A percentile compares a stretch with the other conserved stretches of the same genome.
phyloP scores from a whole-genome alignment of 2,888 invertebrate genomes.

The Apodemia hepburni region DNA sequence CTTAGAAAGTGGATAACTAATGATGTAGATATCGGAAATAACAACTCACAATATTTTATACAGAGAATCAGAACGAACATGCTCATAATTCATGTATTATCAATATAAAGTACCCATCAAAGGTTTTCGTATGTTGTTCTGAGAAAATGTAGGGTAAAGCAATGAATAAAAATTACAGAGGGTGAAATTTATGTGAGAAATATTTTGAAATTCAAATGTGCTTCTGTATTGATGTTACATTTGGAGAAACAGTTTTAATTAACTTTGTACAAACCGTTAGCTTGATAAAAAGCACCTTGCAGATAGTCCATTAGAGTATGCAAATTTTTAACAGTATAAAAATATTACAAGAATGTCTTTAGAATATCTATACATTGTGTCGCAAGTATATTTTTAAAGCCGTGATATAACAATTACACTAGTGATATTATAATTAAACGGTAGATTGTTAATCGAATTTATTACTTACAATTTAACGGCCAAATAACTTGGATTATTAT shows the following conservation, averaged over 20 bases:
- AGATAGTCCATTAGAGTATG: not conserved
- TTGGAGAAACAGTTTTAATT: conserved; percentile 1
- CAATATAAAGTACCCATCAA: conserved; percentile 15
- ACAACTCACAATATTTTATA: conserved; percentile 12
- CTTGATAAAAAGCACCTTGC: not conserved
- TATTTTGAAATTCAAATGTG: conserved; percentile 12
- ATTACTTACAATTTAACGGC: no score
- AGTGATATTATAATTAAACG: no score
- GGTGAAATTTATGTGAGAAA: conserved; percentile 9
- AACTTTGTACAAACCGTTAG: not conserved
- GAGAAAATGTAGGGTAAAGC: conserved; percentile 3
- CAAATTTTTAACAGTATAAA: not conserved
- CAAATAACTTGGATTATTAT: no score
- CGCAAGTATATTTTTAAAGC: no score
- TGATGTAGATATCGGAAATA: conserved; percentile 12
- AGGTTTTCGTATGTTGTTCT: conserved; percentile 16
- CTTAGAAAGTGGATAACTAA: not conserved
- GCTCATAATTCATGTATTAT: conserved; percentile 15
- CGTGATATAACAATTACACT: no score
- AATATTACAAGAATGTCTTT: not conserved
- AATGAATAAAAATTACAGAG: conserved; percentile 16
- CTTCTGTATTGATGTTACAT: conserved; percentile 11
- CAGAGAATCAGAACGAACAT: conserved; percentile 1
- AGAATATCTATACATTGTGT: no score
- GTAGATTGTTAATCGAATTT: no score